phyloP scores from a whole-genome alignment of 2,797 vertebrate genomes.

The Chrosomus eos region DNA sequence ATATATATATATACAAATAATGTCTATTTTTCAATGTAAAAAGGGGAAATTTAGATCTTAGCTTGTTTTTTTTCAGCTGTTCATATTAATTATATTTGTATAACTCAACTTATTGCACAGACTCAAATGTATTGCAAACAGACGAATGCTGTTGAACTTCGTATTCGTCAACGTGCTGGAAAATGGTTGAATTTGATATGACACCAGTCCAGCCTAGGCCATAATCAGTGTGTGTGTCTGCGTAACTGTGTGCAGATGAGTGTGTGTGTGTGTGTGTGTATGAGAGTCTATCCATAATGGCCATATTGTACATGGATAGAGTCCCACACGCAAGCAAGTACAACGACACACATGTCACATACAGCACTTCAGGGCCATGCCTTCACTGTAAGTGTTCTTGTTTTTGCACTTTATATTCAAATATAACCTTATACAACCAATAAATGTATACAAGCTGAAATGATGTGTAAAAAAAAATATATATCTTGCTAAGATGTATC shows the following conservation, averaged over 20 bases:
- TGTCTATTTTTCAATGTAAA: conserved; percentile 75
- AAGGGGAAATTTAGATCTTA: conserved; percentile 82
- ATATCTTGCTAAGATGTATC: conserved; percentile 65
- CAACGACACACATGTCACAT: conserved; percentile 60
- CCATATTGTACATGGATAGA: conserved; percentile 58
- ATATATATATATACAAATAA: conserved; percentile 62
- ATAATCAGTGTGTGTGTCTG: conserved; percentile 46
- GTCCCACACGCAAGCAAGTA: conserved; percentile 31
- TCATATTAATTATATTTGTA: conserved; percentile 87
- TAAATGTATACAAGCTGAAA: conserved; percentile 74
- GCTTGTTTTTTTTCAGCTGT: conserved; percentile 78
- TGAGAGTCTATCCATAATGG: conserved; percentile 49
- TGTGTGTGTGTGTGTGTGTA: conserved; percentile 14
- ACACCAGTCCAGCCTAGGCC: conserved; percentile 65
- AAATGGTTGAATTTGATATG: conserved; percentile 49
- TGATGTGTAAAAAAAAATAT: conserved; percentile 71
- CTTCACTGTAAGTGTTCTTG: conserved; percentile 76
- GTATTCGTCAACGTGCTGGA: conserved; percentile 61
- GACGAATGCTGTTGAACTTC: conserved; percentile 70
- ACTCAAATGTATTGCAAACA: conserved; percentile 70
- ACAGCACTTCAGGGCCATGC: conserved; percentile 83
- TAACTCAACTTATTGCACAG: conserved; percentile 84
- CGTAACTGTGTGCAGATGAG: not conserved
- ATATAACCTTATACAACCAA: conserved; percentile 73
- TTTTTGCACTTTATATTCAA: conserved; percentile 95